Base-by-base conservation (phyloP, 1,140 invertebrate genomes). In the Drosophila nebulosa region DNA sequence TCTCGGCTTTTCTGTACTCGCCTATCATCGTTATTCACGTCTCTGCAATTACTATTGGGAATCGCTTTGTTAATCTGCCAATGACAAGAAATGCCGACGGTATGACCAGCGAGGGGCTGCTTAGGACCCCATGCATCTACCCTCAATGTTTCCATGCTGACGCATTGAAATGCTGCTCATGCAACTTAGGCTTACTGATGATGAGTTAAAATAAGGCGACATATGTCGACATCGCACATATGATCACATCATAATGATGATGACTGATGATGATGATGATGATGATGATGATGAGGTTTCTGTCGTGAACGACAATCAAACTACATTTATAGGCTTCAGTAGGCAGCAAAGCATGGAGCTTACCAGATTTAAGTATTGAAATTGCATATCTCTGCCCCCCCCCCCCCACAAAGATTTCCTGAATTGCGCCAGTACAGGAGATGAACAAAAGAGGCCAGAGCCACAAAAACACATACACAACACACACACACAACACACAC, bases 271-370 rank as follows among this genome's bases (percentile, higher is more conserved):
- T 27, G n/a, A 51, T 63, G 27, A 78, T 36, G 64, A 52, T 18
- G 6, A 46, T 12, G 12, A 39, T 64, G 30, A 78, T 39, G 65
- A 53, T 21, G 10, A 55, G 24, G 42, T 53, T 61, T n/a, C n/a
- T 7, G 10, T 16, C 39, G 10, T 22, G 16, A 51, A 50, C 36
- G 35, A 73, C 69, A 74, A 73, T 66, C 71, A 65, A 86, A 86
- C 69, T 76, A 77, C 81, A 86, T 85, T 85, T 85, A 85, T 85
- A 86, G 86, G 81, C 81, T 56, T 70, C 74, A 69, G 64, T 57
- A 46, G 53, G 39, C 16, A 36, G 58, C n/a, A 46, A 12, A 32
- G 52, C 30, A 39, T 26, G 6, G 16, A 64, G 53, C 69, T 68
- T 86, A 78, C 78, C 69, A 77, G 86, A 85, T 74, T 71, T 32